These are phyloP conservation scores for Ptiloglossa arizonensis DNA, from an alignment of 1,140 invertebrate genomes.

Conservation along the genomic window DNA sequence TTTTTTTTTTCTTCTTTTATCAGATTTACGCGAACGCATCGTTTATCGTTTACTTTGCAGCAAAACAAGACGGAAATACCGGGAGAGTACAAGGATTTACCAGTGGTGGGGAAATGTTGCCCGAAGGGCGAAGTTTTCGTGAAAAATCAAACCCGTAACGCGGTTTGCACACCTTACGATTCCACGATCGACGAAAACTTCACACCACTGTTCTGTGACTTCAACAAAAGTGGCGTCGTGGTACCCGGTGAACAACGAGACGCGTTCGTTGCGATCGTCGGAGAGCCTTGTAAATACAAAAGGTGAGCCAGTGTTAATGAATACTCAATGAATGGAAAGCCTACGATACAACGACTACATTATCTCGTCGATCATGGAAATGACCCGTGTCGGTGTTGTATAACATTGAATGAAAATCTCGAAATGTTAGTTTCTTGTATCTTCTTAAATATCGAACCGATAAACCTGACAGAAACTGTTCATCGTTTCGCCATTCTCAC, in stretches of 20 bases:
- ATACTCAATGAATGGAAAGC: no score
- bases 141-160: conserved; percentile 45
- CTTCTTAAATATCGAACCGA: no score
- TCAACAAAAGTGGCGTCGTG: conserved; percentile 81
- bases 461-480: no score
- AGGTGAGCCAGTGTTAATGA: no score
- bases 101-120: conserved; percentile 77
- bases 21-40: no score
- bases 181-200: conserved; percentile 46
- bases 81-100: conserved; percentile 56
- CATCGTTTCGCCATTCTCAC: no score
- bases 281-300: conserved; percentile 17
- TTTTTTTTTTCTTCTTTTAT: no score
- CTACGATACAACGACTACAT: no score
- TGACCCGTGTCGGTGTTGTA: no score
- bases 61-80: conserved; percentile 51
- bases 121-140: conserved; percentile 61
- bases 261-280: conserved; percentile 46
- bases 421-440: no score
- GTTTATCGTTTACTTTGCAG: conserved; percentile 50
- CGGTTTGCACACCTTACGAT: conserved; percentile 52
- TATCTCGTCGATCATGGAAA: no score
- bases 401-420: no score
- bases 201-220: conserved; percentile 81
- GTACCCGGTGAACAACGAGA: conserved; percentile 78